Conservation (phyloP, 2,888 invertebrate genomes). For the Sepioteuthis lessoniana region DNA sequence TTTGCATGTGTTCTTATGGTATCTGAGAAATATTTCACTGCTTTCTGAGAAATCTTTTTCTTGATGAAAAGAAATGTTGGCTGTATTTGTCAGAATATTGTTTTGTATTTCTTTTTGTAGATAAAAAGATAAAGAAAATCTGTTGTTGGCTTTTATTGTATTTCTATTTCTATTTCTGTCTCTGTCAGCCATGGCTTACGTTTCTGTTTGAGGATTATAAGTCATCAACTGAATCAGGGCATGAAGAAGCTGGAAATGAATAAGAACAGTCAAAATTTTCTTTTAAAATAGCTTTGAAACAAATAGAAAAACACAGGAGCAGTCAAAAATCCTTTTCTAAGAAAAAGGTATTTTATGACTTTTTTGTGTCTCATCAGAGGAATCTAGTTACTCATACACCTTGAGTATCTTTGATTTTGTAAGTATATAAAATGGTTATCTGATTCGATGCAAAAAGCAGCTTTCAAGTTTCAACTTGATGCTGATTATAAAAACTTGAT, state of each 20-base stretch:
- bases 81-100: background rate
- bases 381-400: background rate
- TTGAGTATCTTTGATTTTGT: background rate
- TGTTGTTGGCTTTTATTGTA: background rate
- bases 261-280: background rate
- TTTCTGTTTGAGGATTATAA: conserved; percentile 15
- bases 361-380: background rate
- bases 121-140: background rate
- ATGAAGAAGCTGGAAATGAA: background rate
- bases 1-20: background rate
- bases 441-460: background rate
- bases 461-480: background rate
- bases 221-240: background rate
- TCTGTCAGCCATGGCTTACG: background rate
- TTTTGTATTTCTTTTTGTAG: background rate
- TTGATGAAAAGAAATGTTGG: background rate
- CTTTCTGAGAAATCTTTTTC: background rate
- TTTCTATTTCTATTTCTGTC: background rate
- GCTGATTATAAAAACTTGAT: background rate
- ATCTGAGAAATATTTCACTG: background rate
- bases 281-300: background rate
- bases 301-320: background rate
- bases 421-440: background rate
- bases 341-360: background rate
- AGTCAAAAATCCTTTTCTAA: background rate